phyloP scores from a whole-genome alignment of 2,888 invertebrate genomes.

The Psylliodes chrysocephalus region DNA sequence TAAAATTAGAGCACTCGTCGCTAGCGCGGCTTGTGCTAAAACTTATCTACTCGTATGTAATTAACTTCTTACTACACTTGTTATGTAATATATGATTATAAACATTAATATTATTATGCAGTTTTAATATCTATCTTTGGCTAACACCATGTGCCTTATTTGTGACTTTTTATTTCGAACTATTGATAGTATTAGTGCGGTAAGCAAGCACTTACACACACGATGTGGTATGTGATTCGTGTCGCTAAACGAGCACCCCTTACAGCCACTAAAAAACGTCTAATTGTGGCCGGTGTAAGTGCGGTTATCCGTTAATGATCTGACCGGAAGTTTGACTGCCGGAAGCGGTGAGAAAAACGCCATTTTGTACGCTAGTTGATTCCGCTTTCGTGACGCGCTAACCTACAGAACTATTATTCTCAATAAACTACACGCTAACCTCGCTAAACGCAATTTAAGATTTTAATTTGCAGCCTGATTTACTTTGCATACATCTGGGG shows the following conservation, averaged over 20 bases:
- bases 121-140: too few relatives aligned
- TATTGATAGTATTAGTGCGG: too few relatives aligned
- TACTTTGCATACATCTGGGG: constrained; percentile 31
- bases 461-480: constrained; percentile 55
- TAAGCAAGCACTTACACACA: neutral
- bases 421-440: constrained; percentile 57
- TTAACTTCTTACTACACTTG: too few relatives aligned
- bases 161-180: too few relatives aligned
- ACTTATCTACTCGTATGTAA: too few relatives aligned
- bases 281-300: constrained; percentile 46
- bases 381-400: constrained; percentile 63
- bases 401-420: constrained; percentile 60
- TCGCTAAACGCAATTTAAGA: constrained; percentile 55
- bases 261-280: constrained; percentile 30
- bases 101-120: too few relatives aligned
- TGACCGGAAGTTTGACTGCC: constrained; percentile 62
- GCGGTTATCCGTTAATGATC: constrained; percentile 65
- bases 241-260: constrained; percentile 36
- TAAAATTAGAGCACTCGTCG: too few relatives aligned
- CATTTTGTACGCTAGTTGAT: constrained; percentile 66
- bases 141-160: too few relatives aligned
- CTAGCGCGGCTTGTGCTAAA: too few relatives aligned
- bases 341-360: constrained; percentile 67
- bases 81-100: too few relatives aligned
- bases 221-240: constrained; percentile 30